Conservation (phyloP, 2,888 invertebrate species). For the Acheta domesticus region DNA sequence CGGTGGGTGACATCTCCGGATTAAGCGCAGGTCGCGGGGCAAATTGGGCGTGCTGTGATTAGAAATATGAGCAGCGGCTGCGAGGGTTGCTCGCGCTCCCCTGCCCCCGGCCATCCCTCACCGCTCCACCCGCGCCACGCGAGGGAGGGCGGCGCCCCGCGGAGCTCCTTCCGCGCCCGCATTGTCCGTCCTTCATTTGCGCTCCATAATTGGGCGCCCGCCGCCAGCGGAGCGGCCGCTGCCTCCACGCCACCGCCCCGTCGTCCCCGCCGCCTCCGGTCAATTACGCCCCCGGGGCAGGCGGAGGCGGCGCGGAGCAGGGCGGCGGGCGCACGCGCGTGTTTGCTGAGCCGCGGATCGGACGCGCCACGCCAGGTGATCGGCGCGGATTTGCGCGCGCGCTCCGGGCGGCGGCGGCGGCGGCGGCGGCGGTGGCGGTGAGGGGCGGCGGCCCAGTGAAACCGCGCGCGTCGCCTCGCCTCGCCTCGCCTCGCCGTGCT, state of each 20-base stretch:
- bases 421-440: not conserved
- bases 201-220: not conserved
- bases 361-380: not conserved
- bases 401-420: not conserved
- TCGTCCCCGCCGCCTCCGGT: not conserved
- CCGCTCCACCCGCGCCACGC: not conserved
- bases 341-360: not conserved
- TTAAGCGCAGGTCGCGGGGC: not conserved
- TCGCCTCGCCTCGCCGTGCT: conserved; percentile 19
- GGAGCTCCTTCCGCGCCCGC: not conserved
- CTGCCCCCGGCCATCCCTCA: not conserved
- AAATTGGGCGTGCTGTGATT: conserved; percentile 3
- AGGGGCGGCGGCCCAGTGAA: not conserved
- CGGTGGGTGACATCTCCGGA: not conserved
- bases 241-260: not conserved
- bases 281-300: not conserved
- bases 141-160: too few species aligned
- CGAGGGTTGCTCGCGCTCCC: not conserved
- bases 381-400: not conserved
- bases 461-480: conserved; percentile 19
- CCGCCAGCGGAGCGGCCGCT: too few species aligned
- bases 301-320: not conserved
- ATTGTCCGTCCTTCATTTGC: not conserved
- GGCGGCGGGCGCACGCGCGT: not conserved
- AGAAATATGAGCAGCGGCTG: not conserved